A percentile compares a stretch with the other conserved stretches of the same genome.
Conservation (phyloP, 2,888 invertebrate genomes). For the Agapetus fuscipes region DNA sequence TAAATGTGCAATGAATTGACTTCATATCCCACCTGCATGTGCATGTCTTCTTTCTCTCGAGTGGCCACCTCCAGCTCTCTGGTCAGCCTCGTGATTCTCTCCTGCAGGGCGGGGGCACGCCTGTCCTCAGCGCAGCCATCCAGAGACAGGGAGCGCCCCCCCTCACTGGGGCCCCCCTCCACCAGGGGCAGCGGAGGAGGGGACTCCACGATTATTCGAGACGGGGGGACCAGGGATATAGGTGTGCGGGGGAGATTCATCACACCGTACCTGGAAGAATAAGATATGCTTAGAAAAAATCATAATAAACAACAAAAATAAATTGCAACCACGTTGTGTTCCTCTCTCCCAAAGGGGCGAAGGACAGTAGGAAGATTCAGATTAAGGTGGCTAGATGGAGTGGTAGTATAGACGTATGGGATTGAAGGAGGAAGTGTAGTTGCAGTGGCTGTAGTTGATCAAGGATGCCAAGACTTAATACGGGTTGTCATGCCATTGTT, state of each 20-base stretch:
- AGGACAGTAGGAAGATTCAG: too few species aligned
- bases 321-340: too few species aligned
- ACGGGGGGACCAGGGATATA: conserved; percentile 18
- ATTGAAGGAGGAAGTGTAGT: too few species aligned
- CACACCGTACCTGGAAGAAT: conserved; percentile 34
- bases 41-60: conserved; percentile 60
- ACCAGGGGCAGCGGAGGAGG: conserved; percentile 17
- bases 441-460: too few species aligned
- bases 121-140: conserved; percentile 25
- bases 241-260: conserved; percentile 22
- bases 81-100: conserved; percentile 41
- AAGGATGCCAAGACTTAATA: too few species aligned
- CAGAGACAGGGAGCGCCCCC: conserved; percentile 24
- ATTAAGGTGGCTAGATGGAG: too few species aligned
- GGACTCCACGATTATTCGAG: conserved; percentile 11
- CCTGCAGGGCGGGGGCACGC: conserved; percentile 24
- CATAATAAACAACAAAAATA: neutral
- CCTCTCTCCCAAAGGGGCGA: too few species aligned
- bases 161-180: conserved; percentile 22
- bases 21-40: conserved; percentile 55
- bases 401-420: too few species aligned
- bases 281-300: too few species aligned
- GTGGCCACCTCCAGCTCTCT: conserved; percentile 54
- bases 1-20: too few species aligned
- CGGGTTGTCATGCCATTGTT: too few species aligned